phyloP scores from a whole-genome alignment of 2,888 invertebrate genomes.

The Drosophila testacea region DNA sequence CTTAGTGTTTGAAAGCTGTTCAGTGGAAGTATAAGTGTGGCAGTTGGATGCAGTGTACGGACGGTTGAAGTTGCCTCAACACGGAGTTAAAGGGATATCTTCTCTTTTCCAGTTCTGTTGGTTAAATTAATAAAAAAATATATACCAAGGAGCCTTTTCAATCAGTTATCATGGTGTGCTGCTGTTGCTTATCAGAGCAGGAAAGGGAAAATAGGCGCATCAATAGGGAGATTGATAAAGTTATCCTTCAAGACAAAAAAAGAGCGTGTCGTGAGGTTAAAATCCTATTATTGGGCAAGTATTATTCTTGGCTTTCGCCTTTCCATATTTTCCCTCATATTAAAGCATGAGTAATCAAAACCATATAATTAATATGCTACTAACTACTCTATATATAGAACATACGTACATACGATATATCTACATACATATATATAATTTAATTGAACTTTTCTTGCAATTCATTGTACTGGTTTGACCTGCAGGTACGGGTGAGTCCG shows the following conservation, averaged over 20 bases:
- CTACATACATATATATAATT: neutral
- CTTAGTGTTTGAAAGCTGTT: neutral
- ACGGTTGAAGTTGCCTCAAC: neutral
- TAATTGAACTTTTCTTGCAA: no score
- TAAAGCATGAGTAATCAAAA: neutral
- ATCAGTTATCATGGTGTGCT: conserved; percentile 95
- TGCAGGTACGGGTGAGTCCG: conserved; percentile 95
- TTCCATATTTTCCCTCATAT: neutral
- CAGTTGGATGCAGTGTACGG: neutral
- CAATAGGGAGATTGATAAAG: conserved; percentile 99
- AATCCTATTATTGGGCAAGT: conserved; percentile 97
- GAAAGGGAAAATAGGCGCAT: conserved; percentile 99
- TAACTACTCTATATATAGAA: neutral
- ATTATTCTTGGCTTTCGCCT: neutral
- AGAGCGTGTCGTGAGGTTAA: conserved; percentile 98
- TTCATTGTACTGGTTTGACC: neutral
- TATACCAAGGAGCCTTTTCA: neutral
- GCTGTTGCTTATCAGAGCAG: conserved; percentile 99
- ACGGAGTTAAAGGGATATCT: neutral
- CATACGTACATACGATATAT: no score
- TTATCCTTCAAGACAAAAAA: conserved; percentile 99
- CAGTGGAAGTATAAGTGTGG: neutral
- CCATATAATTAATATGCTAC: neutral
- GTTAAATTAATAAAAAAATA: neutral
- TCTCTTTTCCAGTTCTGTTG: neutral